These are phyloP conservation scores for Nicator chloris DNA, from an alignment of 2,113 vertebrate genomes.

Conservation along the genomic window DNA sequence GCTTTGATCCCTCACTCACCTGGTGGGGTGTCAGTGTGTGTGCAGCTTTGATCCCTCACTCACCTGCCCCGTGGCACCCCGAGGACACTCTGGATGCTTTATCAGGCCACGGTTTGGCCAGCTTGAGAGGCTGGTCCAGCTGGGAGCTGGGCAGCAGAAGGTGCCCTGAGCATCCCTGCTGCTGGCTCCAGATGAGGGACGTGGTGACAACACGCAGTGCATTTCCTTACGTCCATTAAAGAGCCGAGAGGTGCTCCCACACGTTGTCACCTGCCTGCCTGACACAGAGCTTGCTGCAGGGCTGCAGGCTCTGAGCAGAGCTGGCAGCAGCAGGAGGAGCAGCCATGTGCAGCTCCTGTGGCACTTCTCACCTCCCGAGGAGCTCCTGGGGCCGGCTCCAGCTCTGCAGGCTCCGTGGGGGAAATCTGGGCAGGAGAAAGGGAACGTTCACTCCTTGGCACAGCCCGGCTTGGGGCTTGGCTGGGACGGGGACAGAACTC, in stretches of 20 bases:
- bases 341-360: neutral
- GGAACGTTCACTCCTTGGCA: neutral
- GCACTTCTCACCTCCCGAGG: neutral
- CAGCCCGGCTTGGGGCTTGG: neutral
- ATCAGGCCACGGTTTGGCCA: neutral
- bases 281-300: neutral
- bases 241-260: neutral
- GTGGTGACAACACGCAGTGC: neutral
- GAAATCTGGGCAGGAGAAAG: neutral
- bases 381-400: accelerated
- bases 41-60: neutral
- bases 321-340: neutral
- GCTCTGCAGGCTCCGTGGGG: neutral
- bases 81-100: accelerated
- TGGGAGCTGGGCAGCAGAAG: neutral
- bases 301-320: neutral
- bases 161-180: neutral
- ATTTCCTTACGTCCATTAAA: accelerated
- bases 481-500: neutral
- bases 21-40: accelerated
- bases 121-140: neutral
- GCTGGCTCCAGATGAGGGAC: neutral
- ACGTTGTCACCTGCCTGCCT: neutral
- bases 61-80: accelerated
- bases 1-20: no score